Evolutionary conservation across 2,888 invertebrate species (phyloP).

Genomic region (Phalera bucephala): DNA sequence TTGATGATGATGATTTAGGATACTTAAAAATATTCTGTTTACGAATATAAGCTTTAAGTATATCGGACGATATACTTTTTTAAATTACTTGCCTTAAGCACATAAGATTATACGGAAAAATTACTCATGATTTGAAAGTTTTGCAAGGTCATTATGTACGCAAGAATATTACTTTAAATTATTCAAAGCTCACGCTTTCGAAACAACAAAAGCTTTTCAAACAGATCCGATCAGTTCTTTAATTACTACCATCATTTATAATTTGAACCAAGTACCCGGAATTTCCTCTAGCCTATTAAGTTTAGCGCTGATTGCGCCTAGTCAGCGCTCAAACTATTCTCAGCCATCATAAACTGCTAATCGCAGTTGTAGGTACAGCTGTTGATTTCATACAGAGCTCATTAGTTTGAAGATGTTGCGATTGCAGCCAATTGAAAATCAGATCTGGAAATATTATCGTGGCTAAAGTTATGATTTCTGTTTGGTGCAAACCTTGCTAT

Average conservation of each 20-base stretch:
- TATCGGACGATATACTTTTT: no score
- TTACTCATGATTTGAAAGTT: no score
- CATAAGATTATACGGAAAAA: no score
- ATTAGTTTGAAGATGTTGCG: slow-evolving; percentile 18
- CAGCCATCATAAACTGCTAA: slow-evolving; percentile 13
- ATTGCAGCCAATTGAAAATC: slow-evolving; percentile 4
- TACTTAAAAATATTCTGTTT: no score
- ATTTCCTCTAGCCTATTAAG: background rate
- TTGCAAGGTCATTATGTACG: no score
- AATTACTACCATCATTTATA: background rate
- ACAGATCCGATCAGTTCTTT: no score
- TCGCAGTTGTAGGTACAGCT: slow-evolving; percentile 12
- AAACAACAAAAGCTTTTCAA: no score
- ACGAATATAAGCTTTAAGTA: no score
- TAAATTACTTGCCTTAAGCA: no score
- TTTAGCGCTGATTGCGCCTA: slow-evolving; percentile 10
- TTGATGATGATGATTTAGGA: no score
- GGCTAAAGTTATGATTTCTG: no score
- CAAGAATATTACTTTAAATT: background rate
- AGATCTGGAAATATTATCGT: slow-evolving; percentile 4
- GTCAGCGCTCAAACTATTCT: slow-evolving; percentile 9
- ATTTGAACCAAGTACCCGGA: background rate
- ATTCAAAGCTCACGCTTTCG: slow-evolving; percentile 3
- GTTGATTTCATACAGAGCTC: slow-evolving; percentile 22
- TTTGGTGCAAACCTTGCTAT: no score